These are phyloP conservation scores for Cygnus atratus DNA, from an alignment of 2,113 vertebrate genomes.

Conservation along the genomic window DNA sequence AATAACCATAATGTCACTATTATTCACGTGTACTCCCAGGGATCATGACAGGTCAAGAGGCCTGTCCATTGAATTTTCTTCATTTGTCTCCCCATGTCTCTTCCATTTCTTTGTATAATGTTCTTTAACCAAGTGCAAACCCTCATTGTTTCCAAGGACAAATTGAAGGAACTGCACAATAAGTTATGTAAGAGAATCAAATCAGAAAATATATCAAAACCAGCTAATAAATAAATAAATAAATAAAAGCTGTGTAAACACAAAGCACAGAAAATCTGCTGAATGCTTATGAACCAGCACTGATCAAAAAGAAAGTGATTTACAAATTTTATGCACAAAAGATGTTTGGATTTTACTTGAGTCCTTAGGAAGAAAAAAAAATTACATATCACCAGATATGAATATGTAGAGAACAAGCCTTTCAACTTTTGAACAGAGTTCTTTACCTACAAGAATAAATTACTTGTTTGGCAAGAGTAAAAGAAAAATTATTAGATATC, in stretches of 20 bases:
- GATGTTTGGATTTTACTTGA: neutral
- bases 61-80: neutral
- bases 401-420: neutral
- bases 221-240: neutral
- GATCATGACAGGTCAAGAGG: neutral
- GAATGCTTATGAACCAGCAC: neutral
- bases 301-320: neutral
- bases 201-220: neutral
- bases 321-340: conserved; percentile 12
- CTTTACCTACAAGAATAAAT: neutral
- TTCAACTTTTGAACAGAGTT: neutral
- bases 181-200: neutral
- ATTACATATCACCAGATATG: neutral
- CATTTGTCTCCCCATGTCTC: neutral
- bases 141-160: neutral
- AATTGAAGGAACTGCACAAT: neutral
- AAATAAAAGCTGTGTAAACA: neutral
- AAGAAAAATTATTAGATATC: neutral
- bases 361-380: neutral
- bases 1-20: accelerated
- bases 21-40: neutral
- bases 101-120: neutral
- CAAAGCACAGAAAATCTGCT: neutral
- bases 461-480: neutral
- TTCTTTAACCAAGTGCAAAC: neutral